Evolutionary conservation across 2,888 invertebrate species (phyloP), one percentile per base, ranked within the genome.

Genomic region (Rotaria socialis): DNA sequence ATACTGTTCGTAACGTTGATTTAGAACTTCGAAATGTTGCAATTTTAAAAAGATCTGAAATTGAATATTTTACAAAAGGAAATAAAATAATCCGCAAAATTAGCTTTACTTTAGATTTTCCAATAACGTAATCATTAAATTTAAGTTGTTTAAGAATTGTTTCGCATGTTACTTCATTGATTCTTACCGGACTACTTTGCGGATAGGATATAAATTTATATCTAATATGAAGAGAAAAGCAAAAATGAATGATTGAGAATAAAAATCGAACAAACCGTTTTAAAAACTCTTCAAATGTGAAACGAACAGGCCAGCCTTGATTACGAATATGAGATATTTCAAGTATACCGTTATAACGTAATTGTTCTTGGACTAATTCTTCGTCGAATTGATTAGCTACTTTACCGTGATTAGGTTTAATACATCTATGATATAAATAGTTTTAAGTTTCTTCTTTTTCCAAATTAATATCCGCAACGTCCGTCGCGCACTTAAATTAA

Each of bases 311-410:
- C 87, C 89, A 90, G 5, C 90, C 91, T 60, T 89, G 88, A 74
- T 89, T 89, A 43, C 91, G 88, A 52, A 91, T 90, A 86, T 88
- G 88, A 43, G 89, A 88, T 11, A 90, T 90, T 86, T 90, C 90
- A 47, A 91, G 85, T 7, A 91, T 89, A n/a, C 91, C 91, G 27
- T 90, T 90, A 88, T 89, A 90, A n/a, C 88, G 88, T 19, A 91
- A 88, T 87, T 91, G 91, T 50, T 89, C 88, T 27, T 88, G 85
- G 24, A 90, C 89, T 85, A 89, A 88, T 16, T 89, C 88, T 3
- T 88, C 87, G 14, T 89, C 88, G 87, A 89, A 89, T 35, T 86
- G 74, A 84, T 89, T 86, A 50, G 90, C 87, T 14, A 85, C 55
- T 85, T 89, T 89, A 10, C 87, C 87, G 6, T 88, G 88, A 88